These are phyloP conservation scores for Staurois parvus DNA, from an alignment of 2,797 vertebrate genomes.

Conservation along the genomic window DNA sequence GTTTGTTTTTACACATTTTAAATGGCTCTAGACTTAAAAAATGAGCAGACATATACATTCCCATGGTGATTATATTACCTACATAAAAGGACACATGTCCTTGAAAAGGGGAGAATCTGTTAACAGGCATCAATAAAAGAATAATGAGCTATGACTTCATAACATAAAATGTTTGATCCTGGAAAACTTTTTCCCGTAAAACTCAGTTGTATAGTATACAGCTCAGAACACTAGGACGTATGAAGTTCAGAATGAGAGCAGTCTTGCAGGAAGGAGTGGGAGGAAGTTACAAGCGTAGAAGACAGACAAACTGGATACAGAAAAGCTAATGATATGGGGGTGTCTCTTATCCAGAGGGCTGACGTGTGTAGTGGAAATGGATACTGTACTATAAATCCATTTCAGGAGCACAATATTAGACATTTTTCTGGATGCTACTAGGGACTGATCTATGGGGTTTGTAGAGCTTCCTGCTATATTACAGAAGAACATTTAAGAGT, in stretches of 20 bases:
- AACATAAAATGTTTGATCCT: background rate
- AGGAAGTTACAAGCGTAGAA: background rate
- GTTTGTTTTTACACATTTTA: too few relatives aligned
- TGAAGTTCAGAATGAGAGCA: background rate
- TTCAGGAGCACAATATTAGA: background rate
- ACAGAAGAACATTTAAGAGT: too few relatives aligned
- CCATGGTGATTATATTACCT: too few relatives aligned
- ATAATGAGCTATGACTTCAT: too few relatives aligned
- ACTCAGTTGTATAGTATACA: background rate
- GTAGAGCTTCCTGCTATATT: too few relatives aligned
- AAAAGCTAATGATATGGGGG: background rate
- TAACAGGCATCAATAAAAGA: too few relatives aligned
- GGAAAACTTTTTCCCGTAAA: background rate
- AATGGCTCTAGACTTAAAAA: too few relatives aligned
- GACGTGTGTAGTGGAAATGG: constrained; percentile 7
- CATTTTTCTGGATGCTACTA: background rate
- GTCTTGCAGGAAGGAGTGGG: constrained; percentile 1
- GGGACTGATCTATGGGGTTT: background rate
- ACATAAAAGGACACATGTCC: too few relatives aligned
- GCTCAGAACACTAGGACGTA: background rate
- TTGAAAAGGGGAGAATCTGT: too few relatives aligned
- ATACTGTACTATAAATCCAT: background rate
- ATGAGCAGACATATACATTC: too few relatives aligned
- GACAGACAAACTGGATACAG: background rate
- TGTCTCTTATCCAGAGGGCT: background rate